Percentiles rank a stretch among this genome's conserved stretches.
Evolutionary conservation across 2,797 vertebrate species (phyloP).

Genomic region (Chelmon rostratus): DNA sequence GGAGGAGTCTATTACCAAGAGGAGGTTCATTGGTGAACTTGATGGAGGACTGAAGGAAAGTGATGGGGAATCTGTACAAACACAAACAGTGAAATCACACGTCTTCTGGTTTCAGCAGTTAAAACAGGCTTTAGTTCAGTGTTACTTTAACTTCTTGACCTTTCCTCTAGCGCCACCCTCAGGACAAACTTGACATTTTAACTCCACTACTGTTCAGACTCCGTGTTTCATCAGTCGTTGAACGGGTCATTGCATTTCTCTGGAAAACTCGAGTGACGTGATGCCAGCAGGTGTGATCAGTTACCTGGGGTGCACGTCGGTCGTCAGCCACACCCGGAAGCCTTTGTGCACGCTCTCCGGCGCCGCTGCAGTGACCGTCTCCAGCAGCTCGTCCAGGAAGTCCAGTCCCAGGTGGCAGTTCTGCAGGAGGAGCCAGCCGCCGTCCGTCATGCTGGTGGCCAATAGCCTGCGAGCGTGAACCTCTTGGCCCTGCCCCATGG

Average conservation of each 20-base stretch:
- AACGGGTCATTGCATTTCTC: no score
- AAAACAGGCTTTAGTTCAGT: no score
- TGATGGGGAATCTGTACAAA: conserved; percentile 86
- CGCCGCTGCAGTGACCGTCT: conserved; percentile 77
- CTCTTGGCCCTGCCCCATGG: conserved; percentile 92
- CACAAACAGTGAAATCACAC: not conserved
- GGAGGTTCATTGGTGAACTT: conserved; percentile 93
- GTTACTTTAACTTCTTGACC: no score
- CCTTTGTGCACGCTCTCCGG: conserved; percentile 74
- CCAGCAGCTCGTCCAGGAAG: conserved; percentile 89
- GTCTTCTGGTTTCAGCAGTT: no score
- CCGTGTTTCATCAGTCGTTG: no score
- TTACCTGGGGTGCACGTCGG: conserved; percentile 85
- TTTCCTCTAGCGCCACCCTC: no score
- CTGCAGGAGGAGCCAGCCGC: conserved; percentile 91
- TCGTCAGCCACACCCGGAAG: conserved; percentile 90
- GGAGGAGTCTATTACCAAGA: conserved; percentile 80
- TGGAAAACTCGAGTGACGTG: no score
- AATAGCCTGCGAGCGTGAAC: conserved; percentile 88
- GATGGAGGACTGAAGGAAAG: conserved; percentile 89
- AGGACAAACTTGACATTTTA: no score
- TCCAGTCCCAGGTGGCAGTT: conserved; percentile 91
- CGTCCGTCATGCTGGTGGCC: conserved; percentile 87
- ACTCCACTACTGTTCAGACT: no score
- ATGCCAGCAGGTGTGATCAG: not conserved